Percentiles rank a stretch among this genome's conserved stretches.
Evolutionary conservation across 2,888 invertebrate species (phyloP).

Genomic region (Pecten maximus): DNA sequence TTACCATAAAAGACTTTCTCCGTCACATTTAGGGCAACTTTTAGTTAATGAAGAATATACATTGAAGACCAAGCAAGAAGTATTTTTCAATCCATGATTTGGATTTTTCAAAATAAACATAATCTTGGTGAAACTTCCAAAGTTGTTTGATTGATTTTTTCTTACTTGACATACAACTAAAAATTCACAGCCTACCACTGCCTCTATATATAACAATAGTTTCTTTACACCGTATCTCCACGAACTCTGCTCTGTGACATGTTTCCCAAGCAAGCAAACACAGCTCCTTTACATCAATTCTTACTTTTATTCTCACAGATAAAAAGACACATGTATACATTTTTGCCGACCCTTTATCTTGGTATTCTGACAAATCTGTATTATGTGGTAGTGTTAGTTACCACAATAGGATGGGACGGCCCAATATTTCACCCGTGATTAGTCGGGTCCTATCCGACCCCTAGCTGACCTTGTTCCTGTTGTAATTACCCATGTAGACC

Average conservation of each 20-base stretch:
- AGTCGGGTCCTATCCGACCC: neutral
- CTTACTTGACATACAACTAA: neutral
- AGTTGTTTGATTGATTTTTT: neutral
- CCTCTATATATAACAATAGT: neutral
- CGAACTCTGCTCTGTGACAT: neutral
- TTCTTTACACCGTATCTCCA: neutral
- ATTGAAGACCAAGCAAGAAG: neutral
- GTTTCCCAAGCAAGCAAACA: neutral
- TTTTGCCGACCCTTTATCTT: neutral
- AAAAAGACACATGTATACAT: neutral
- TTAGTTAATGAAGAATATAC: neutral
- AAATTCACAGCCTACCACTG: neutral
- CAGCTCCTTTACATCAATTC: neutral
- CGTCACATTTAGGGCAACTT: neutral
- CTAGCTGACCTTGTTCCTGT: neutral
- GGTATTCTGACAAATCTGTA: conserved; percentile 33
- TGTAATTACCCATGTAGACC: conserved; percentile 35
- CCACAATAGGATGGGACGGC: neutral
- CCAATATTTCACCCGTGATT: neutral
- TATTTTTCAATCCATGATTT: too few relatives aligned
- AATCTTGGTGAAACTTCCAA: neutral
- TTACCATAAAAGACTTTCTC: neutral
- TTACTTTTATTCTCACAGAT: neutral
- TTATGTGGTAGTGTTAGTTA: neutral
- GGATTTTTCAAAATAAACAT: neutral